A percentile compares a stretch with the other conserved stretches of the same genome.
phyloP scores from a whole-genome alignment of 2,888 invertebrate species.

The Halocaridina rubra region DNA sequence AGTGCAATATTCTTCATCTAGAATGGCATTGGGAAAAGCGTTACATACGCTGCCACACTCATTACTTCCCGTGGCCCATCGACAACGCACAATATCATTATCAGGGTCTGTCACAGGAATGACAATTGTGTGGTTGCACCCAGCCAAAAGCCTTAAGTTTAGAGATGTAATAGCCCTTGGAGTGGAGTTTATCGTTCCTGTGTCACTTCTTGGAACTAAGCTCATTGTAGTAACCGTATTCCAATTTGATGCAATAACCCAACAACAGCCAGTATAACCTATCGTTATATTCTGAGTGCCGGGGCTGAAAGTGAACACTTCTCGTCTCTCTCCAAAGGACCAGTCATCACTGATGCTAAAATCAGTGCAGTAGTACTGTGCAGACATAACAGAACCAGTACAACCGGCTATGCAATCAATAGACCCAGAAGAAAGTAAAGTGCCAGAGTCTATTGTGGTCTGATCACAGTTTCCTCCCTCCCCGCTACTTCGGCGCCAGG shows the following conservation, averaged over 20 bases:
- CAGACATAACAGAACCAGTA: too few relatives aligned
- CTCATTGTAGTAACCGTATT: not conserved
- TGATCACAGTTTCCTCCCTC: not conserved
- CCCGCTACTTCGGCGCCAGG: not conserved
- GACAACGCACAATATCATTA: not conserved
- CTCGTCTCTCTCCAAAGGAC: not conserved
- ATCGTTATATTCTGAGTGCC: not conserved
- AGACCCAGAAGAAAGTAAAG: too few relatives aligned
- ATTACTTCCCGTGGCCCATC: not conserved
- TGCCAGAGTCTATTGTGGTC: not conserved
- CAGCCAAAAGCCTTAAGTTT: not conserved
- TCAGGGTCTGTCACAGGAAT: not conserved
- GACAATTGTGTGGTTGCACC: not conserved
- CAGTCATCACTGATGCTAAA: not conserved
- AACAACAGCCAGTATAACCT: not conserved
- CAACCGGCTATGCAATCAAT: too few relatives aligned
- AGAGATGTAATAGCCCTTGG: not conserved
- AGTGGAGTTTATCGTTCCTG: not conserved
- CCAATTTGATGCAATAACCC: not conserved
- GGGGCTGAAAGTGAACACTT: not conserved
- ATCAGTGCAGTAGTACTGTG: not conserved
- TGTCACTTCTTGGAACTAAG: not conserved
- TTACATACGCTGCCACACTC: not conserved
- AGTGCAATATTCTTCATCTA: not conserved
- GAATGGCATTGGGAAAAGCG: not conserved